These are phyloP conservation scores for Drosophila merina DNA, from an alignment of 2,888 invertebrate species.

Conservation along the genomic window DNA sequence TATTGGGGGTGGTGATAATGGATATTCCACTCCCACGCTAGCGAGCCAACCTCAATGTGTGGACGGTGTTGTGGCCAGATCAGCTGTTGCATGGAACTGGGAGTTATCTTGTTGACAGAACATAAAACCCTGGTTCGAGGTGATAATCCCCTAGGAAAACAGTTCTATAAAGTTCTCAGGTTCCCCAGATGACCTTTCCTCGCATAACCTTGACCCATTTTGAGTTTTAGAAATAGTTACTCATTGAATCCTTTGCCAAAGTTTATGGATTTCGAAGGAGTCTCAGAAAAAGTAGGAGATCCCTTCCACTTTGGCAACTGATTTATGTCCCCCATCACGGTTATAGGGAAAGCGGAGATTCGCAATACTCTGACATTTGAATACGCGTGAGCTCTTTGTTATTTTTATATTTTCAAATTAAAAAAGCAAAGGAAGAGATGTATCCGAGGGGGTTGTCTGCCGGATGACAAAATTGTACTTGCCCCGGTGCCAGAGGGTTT, in stretches of 20 bases:
- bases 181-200: conserved; percentile 4
- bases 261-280: too few species aligned
- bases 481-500: conserved; percentile 19
- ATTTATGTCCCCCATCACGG: conserved; percentile 1
- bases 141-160: conserved; percentile 31
- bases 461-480: conserved; percentile 31
- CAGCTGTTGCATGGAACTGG: conserved; percentile 24
- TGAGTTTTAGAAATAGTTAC: neutral
- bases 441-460: conserved; percentile 23
- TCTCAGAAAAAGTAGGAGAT: neutral
- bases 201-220: conserved; percentile 30
- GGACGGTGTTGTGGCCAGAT: conserved; percentile 20
- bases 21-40: conserved; percentile 14
- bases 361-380: conserved; percentile 72
- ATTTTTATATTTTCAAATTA: conserved; percentile 81
- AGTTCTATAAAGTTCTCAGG: conserved; percentile 28
- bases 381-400: conserved; percentile 61
- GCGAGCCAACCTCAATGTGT: conserved; percentile 38
- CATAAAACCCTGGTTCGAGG: conserved; percentile 1
- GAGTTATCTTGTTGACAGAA: conserved; percentile 38
- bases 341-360: conserved; percentile 25
- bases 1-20: conserved; percentile 37
- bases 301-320: conserved; percentile 1
- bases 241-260: too few species aligned
- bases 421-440: conserved; percentile 63